Evolutionary conservation across 1,140 invertebrate genomes (phyloP).

Genomic region (Copidosoma floridanum): DNA sequence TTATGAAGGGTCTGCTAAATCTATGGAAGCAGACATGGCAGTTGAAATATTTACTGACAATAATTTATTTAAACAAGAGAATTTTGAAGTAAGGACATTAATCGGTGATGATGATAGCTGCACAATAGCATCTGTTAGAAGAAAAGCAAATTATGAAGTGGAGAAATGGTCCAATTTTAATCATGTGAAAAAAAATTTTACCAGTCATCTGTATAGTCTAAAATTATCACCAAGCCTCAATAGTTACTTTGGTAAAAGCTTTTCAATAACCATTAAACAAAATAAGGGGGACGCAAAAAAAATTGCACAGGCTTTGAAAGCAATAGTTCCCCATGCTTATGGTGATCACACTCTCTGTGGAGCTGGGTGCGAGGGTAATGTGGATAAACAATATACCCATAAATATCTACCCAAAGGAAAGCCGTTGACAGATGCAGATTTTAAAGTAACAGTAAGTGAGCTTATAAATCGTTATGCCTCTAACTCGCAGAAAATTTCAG

Average conservation of each 20-base stretch:
- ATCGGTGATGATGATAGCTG: conserved; percentile 29
- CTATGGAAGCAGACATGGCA: no score
- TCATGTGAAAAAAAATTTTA: conserved; percentile 13
- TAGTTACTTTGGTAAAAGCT: conserved; percentile 21
- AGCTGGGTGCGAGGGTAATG: no score
- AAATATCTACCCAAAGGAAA: no score
- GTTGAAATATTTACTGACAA: conserved; percentile 23
- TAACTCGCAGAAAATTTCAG: conserved; percentile 18
- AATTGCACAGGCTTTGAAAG: no score
- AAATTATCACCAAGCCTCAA: conserved; percentile 12
- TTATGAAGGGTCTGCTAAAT: no score
- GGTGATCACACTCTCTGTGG: no score
- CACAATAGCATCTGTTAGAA: conserved; percentile 1
- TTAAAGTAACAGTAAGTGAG: background rate
- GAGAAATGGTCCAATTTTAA: conserved; percentile 29
- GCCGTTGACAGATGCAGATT: background rate
- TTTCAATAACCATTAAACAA: conserved; percentile 20
- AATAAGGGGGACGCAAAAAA: conserved; percentile 12
- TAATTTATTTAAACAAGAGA: conserved; percentile 1
- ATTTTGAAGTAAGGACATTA: conserved; percentile 4
- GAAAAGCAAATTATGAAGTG: background rate
- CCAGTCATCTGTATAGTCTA: conserved; percentile 14
- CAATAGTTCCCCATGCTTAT: no score
- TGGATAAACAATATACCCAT: no score
- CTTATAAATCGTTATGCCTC: background rate